phyloP scores from a whole-genome alignment of 2,797 vertebrate genomes.

The Liasis olivaceus region DNA sequence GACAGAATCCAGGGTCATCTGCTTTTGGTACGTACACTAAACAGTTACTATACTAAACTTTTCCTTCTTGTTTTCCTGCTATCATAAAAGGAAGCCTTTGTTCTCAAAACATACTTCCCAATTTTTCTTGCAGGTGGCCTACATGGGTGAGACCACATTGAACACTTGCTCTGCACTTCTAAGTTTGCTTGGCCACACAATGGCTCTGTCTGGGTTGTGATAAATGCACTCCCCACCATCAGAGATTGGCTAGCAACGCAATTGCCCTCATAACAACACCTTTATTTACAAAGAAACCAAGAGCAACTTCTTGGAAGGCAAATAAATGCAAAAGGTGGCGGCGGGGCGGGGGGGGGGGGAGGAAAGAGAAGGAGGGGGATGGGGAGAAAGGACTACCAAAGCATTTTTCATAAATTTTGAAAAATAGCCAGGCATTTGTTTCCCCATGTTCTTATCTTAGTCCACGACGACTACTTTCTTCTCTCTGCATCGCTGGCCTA shows the following conservation, averaged over 20 bases:
- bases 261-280: constrained; percentile 52
- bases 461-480: constrained; percentile 66
- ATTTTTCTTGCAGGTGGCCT: constrained; percentile 17
- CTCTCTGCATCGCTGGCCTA: constrained; percentile 89
- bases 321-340: constrained; percentile 40
- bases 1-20: constrained; percentile 37
- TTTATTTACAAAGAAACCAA: constrained; percentile 60
- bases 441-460: constrained; percentile 76
- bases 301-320: constrained; percentile 52
- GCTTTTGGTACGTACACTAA: background rate
- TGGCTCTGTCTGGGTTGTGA: constrained; percentile 40
- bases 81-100: background rate
- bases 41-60: constrained; percentile 34
- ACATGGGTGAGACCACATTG: background rate
- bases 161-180: background rate
- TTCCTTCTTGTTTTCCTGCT: constrained; percentile 19
- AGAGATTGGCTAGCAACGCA: constrained; percentile 61
- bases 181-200: constrained; percentile 39
- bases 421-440: constrained; percentile 70
- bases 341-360: too few relatives aligned
- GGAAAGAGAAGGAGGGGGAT: background rate
- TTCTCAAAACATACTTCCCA: constrained; percentile 19
- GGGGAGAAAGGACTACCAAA: constrained; percentile 46
- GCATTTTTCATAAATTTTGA: constrained; percentile 63
- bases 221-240: constrained; percentile 33